These are phyloP conservation scores for Danio kyathit DNA, from an alignment of 2,797 vertebrate species.

Conservation along the genomic window DNA sequence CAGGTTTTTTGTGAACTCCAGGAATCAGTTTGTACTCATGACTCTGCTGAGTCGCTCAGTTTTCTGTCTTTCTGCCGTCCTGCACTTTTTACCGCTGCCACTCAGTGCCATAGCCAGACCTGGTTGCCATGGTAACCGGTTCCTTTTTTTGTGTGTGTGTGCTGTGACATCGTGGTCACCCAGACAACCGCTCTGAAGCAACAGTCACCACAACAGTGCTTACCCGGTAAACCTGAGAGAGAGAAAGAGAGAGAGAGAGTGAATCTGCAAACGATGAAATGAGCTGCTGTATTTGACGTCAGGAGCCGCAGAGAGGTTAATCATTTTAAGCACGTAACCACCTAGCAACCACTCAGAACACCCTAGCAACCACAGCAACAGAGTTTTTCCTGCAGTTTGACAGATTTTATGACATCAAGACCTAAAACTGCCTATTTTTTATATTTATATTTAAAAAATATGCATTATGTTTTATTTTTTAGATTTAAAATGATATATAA, in stretches of 20 bases:
- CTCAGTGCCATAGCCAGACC: background rate
- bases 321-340: background rate
- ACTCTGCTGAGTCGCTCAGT: conserved; percentile 8
- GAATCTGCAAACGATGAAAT: conserved; percentile 2
- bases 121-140: conserved; percentile 20
- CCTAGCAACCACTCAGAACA: background rate
- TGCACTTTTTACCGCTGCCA: background rate
- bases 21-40: background rate
- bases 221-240: conserved; percentile 9
- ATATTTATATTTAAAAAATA: no score
- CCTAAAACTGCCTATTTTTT: no score
- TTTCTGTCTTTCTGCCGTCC: background rate
- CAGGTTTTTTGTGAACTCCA: background rate
- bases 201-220: conserved; percentile 14
- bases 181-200: conserved; percentile 7
- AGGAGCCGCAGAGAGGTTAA: background rate
- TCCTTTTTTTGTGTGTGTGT: background rate
- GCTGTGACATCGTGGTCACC: conserved; percentile 44
- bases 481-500: no score
- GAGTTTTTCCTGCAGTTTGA: no score
- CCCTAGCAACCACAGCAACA: background rate
- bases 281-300: conserved; percentile 6
- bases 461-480: no score
- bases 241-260: background rate
- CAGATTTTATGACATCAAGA: no score